phyloP scores from a whole-genome alignment of 1,140 invertebrate species.

The Oncopodura yosiiana region DNA sequence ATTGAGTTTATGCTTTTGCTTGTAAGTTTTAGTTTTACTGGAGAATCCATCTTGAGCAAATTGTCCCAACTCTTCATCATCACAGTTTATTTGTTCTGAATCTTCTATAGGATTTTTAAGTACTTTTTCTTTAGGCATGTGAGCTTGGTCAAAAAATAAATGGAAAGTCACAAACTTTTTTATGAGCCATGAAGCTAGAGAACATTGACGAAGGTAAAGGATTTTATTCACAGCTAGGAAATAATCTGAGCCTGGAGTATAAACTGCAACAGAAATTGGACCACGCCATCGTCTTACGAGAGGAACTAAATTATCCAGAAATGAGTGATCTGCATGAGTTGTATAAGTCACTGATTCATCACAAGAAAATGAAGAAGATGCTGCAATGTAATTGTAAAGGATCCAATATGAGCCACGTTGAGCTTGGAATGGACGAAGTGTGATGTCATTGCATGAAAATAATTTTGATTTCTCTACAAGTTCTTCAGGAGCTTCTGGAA shows the following conservation, averaged over 20 bases:
- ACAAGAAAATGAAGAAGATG: slow-evolving; percentile 30
- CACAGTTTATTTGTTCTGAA: not conserved
- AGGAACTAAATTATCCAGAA: slow-evolving; percentile 39
- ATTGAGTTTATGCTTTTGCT: slow-evolving; percentile 42
- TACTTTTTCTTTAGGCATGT: not conserved
- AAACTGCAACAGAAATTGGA: slow-evolving; percentile 41
- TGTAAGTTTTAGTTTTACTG: not conserved
- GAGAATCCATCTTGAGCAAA: not conserved
- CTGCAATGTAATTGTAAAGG: slow-evolving; percentile 39
- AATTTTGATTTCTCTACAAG: no score
- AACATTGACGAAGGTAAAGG: slow-evolving; percentile 1
- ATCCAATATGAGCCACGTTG: slow-evolving; percentile 38
- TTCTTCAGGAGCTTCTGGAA: no score
- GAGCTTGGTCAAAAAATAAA: slow-evolving; percentile 1
- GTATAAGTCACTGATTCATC: slow-evolving; percentile 35
- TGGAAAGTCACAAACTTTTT: slow-evolving; percentile 4
- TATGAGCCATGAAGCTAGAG: not conserved
- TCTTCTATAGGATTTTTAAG: not conserved
- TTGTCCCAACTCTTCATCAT: not conserved
- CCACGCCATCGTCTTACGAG: slow-evolving; percentile 40
- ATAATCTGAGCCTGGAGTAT: slow-evolving; percentile 38
- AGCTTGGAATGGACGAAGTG: no score
- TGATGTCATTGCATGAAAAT: no score
- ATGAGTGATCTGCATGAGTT: slow-evolving; percentile 40
- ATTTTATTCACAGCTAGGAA: slow-evolving; percentile 32